phyloP scores from a whole-genome alignment of 2,113 vertebrate genomes.

The Triplophysa tibetana region DNA sequence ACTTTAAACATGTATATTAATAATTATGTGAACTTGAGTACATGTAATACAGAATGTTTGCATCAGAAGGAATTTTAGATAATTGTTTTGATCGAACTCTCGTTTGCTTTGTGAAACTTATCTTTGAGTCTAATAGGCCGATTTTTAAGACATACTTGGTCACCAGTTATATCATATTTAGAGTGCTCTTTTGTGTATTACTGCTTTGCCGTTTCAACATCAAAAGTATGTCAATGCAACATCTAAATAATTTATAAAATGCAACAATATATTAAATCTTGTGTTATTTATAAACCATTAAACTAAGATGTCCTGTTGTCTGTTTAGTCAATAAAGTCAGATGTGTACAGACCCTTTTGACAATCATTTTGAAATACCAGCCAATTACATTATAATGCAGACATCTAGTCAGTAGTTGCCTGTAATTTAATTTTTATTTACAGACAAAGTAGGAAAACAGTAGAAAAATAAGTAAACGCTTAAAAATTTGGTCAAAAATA shows the following conservation, averaged over 20 bases:
- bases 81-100: background rate
- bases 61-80: background rate
- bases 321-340: background rate
- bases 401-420: background rate
- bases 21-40: too few species aligned
- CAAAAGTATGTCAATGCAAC: background rate
- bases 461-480: background rate
- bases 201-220: slow-evolving; percentile 21
- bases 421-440: background rate
- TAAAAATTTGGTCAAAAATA: background rate
- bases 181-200: background rate
- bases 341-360: too few species aligned
- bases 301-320: background rate
- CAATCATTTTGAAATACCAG: background rate
- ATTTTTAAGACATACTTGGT: background rate
- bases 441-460: slow-evolving; percentile 9
- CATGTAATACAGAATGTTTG: background rate
- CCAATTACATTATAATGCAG: background rate
- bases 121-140: background rate
- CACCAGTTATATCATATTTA: background rate
- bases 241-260: slow-evolving; percentile 13
- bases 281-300: slow-evolving; percentile 26
- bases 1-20: background rate
- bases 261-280: background rate
- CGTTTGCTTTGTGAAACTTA: background rate